Conservation (phyloP, 2,797 vertebrate species). For the Hemibagrus guttatus region DNA sequence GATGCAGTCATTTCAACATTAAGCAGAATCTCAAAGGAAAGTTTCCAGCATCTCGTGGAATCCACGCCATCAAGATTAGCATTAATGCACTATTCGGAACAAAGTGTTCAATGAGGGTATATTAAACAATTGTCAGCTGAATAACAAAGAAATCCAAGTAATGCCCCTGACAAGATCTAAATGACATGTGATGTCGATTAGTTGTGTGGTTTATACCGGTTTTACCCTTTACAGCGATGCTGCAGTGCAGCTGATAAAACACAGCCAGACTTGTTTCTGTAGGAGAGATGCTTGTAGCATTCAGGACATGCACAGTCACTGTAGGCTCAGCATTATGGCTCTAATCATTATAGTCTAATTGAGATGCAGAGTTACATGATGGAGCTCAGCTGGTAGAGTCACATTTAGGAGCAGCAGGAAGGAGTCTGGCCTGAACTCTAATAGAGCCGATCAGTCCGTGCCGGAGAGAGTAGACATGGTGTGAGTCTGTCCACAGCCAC, state of each 20-base stretch:
- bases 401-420: conserved; percentile 44
- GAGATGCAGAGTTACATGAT: conserved; percentile 35
- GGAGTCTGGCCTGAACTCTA: conserved; percentile 21
- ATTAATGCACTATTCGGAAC: too few relatives aligned
- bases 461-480: conserved; percentile 20
- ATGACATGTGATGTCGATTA: too few relatives aligned
- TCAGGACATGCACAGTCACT: neutral
- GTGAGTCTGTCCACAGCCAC: neutral
- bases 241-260: conserved; percentile 4
- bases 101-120: neutral
- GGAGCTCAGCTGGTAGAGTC: conserved; percentile 30
- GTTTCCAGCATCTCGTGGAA: too few relatives aligned
- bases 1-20: too few relatives aligned
- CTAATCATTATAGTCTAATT: conserved; percentile 46
- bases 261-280: neutral
- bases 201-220: neutral
- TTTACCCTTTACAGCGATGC: neutral
- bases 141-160: neutral
- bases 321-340: conserved; percentile 15
- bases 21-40: too few relatives aligned
- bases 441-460: conserved; percentile 26
- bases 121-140: neutral
- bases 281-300: neutral
- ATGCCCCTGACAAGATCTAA: neutral
- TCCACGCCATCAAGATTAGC: too few relatives aligned